A percentile compares a stretch with the other conserved stretches of the same genome.
These are phyloP conservation scores for Chiridota heheva DNA, from an alignment of 35 echinoderm and acorn worm species.

Conservation along the genomic window DNA sequence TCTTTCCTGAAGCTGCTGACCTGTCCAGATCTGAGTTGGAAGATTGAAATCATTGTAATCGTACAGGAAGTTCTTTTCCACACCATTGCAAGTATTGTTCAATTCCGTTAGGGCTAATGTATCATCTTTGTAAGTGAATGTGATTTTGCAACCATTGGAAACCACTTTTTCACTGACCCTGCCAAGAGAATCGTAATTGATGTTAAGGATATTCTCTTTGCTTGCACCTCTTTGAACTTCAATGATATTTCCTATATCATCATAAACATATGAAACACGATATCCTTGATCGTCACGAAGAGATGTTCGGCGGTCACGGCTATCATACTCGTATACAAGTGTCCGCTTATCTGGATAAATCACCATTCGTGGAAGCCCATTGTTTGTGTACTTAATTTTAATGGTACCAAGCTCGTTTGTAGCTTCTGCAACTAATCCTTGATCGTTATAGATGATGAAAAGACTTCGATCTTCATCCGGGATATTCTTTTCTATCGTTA, in stretches of 20 bases:
- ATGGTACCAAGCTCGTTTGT: conserved; percentile 57
- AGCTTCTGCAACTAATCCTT: conserved; percentile 58
- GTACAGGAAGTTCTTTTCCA: too few relatives aligned
- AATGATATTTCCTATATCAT: conserved; percentile 12
- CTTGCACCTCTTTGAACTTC: conserved; percentile 13
- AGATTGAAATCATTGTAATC: conserved; percentile 9
- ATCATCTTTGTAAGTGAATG: background rate
- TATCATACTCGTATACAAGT: conserved; percentile 50
- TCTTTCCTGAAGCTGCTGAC: background rate
- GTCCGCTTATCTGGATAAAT: conserved; percentile 45
- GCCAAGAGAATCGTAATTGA: conserved; percentile 34
- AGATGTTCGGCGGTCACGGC: conserved; percentile 1
- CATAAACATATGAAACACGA: conserved; percentile 32
- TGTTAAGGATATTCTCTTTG: background rate
- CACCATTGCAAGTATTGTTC: background rate
- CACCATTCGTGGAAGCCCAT: conserved; percentile 35
- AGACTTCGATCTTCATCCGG: conserved; percentile 1
- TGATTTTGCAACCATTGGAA: conserved; percentile 24
- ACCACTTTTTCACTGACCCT: conserved; percentile 1
- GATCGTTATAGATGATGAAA: conserved; percentile 51
- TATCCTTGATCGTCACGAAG: conserved; percentile 50
- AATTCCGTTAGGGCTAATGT: background rate
- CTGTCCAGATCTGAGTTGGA: background rate
- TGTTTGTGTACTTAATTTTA: conserved; percentile 30
- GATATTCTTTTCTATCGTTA: conserved; percentile 1